Base-by-base conservation (phyloP, 2,797 vertebrate genomes). In the Hapalemur alaotrensis region DNA sequence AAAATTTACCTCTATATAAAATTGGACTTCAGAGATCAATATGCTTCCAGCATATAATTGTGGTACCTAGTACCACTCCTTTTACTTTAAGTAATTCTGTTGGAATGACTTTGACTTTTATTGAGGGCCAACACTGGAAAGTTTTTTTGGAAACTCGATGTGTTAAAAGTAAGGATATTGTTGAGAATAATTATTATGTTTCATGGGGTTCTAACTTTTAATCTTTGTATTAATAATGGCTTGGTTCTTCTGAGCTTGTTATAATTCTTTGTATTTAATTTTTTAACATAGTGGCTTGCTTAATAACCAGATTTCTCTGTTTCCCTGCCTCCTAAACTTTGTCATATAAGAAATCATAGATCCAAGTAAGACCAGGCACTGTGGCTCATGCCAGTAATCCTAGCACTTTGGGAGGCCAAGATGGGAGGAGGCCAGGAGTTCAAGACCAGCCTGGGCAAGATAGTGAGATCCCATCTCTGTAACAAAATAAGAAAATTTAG, bases 261-360 rank as follows among this genome's bases (percentile, higher is more conserved):
- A 41, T n/a, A 46, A 57, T 80, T 78, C 7, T 94, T 93, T 76
- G 52, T 12, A 72, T 75, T 96, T 92, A 61, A 46, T 48, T 93
- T 95, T 94, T 57, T 52, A 52, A 83, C 28, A 75, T 1, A 63
- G 20, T 23, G 57, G 41, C 12, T 73, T 32, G 4, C 38, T 91
- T 88, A 78, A 65, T 84, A 88, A 79, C 5, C 18, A 94, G 70
- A 76, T 79, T 72, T 48, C 18, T 85, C 18, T 78, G 52, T 14
- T 46, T 22, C 14, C 35, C 25, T 12, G 1, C 89, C 23, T 41
- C 5, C 18, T 15, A 4, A 81, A 17, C 8, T 75, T 76, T 4
- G 7, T 18, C 20, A 65, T 25, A 11, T 50, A 80, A 79, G 67
- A 89, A 95, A 85, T 12, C 25, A 4, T 17, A 75, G 43, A 70